These are phyloP conservation scores for Lasioglossum marginatum DNA, from an alignment of 2,888 invertebrate genomes.

Conservation along the genomic window DNA sequence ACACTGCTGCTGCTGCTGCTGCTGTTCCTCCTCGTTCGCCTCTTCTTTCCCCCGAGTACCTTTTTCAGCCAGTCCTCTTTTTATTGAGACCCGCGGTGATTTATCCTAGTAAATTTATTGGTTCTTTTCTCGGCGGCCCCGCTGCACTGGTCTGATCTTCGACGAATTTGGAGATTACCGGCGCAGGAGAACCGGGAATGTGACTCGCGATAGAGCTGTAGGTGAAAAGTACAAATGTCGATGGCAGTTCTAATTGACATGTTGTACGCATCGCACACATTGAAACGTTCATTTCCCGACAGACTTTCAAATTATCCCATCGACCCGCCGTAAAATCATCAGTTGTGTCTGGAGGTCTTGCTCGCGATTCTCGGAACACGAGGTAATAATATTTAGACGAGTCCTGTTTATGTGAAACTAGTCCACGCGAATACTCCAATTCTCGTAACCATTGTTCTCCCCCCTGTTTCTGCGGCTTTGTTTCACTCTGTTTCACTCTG, in stretches of 20 bases:
- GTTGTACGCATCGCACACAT: no score
- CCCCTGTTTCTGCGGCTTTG: background rate
- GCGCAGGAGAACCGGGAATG: background rate
- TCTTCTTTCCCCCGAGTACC: slow-evolving; percentile 1
- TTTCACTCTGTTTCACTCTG: background rate
- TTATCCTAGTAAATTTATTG: slow-evolving; percentile 15
- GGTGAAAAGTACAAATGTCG: no score
- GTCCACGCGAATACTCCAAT: background rate
- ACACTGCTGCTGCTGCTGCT: background rate
- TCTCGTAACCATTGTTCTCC: no score
- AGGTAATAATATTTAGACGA: background rate
- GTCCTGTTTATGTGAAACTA: background rate
- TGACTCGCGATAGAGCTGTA: background rate
- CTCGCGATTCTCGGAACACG: no score
- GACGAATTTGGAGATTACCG: background rate
- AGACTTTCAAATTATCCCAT: background rate
- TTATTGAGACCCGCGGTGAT: slow-evolving; percentile 11
- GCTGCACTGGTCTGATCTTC: background rate
- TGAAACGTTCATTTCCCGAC: no score
- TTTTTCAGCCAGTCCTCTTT: slow-evolving; percentile 5
- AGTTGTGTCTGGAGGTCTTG: background rate
- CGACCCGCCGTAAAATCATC: background rate
- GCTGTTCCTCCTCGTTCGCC: background rate
- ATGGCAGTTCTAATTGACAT: no score
- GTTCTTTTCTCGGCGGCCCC: background rate